Conservation (phyloP, 2,888 invertebrate genomes). For the Keiferia lycopersicella region DNA sequence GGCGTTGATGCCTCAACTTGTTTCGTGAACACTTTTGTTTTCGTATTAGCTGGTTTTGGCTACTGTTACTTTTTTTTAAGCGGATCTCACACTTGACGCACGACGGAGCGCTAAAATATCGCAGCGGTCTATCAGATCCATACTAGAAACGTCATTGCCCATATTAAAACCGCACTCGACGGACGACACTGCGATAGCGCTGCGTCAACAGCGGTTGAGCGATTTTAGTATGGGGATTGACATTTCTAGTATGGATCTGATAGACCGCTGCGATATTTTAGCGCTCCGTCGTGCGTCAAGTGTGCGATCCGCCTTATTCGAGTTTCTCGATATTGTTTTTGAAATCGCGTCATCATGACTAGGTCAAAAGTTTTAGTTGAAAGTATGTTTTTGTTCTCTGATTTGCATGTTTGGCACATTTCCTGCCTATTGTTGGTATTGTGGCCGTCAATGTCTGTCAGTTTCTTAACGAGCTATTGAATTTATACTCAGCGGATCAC, state of each 20-base stretch:
- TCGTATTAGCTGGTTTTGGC: constrained; percentile 31
- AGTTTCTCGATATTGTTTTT: constrained; percentile 11
- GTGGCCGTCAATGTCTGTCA: neutral
- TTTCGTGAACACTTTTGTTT: constrained; percentile 45
- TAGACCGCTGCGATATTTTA: too few species aligned
- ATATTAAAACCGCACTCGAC: too few species aligned
- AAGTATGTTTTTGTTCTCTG: neutral
- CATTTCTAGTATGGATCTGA: too few species aligned
- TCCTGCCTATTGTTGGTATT: constrained; percentile 2
- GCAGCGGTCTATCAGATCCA: too few species aligned
- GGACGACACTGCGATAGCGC: too few species aligned
- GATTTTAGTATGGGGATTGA: too few species aligned
- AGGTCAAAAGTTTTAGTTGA: neutral
- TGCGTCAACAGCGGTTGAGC: too few species aligned
- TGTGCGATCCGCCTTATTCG: neutral
- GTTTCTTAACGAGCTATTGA: constrained; percentile 15
- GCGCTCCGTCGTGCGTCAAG: too few species aligned
- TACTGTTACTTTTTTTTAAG: neutral
- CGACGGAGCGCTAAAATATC: too few species aligned
- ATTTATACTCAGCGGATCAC: constrained; percentile 1
- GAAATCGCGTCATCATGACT: neutral
- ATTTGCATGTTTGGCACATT: neutral
- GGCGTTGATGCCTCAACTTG: constrained; percentile 45
- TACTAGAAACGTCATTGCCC: too few species aligned
- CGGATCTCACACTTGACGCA: too few species aligned